Percentiles rank a stretch among this genome's conserved stretches.
phyloP scores from a whole-genome alignment of 2,113 vertebrate genomes.

The Thymallus thymallus region DNA sequence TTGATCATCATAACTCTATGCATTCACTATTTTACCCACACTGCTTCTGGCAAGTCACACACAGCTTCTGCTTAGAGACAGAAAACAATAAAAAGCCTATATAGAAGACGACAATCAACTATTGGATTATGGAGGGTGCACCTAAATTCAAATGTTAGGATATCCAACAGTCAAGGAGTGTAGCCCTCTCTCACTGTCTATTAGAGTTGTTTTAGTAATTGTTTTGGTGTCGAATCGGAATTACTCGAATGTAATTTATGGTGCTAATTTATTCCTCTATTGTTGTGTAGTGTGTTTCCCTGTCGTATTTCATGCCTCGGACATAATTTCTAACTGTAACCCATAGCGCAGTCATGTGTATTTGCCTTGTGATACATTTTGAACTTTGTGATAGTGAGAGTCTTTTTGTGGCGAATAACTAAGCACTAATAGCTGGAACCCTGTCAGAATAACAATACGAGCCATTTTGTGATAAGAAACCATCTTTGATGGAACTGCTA shows the following conservation, averaged over 20 bases:
- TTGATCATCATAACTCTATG: background rate
- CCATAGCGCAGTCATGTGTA: constrained; percentile 6
- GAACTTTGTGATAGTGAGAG: background rate
- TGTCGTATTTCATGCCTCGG: constrained; percentile 44
- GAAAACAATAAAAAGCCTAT: constrained; percentile 53
- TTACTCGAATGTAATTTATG: constrained; percentile 42
- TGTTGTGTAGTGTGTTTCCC: constrained; percentile 41
- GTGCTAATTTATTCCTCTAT: constrained; percentile 21
- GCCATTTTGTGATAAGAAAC: constrained; percentile 16
- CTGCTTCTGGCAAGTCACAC: background rate
- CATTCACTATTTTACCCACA: background rate
- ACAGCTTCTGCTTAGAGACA: constrained; percentile 45
- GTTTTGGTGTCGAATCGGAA: constrained; percentile 25
- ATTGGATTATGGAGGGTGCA: constrained; percentile 48
- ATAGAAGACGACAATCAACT: constrained; percentile 51
- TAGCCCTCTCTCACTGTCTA: too few relatives aligned
- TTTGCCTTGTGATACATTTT: constrained; percentile 17
- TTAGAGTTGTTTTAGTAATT: too few relatives aligned
- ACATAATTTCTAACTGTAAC: background rate
- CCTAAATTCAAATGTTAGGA: constrained; percentile 44
- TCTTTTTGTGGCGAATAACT: background rate
- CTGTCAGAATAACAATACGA: constrained; percentile 28
- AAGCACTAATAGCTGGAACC: constrained; percentile 10
- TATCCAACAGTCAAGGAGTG: too few relatives aligned
- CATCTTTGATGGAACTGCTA: constrained; percentile 9